Evolutionary conservation across 1,140 invertebrate species (phyloP), one percentile per base, ranked within the genome.

Genomic region (Drosophila serrata): DNA sequence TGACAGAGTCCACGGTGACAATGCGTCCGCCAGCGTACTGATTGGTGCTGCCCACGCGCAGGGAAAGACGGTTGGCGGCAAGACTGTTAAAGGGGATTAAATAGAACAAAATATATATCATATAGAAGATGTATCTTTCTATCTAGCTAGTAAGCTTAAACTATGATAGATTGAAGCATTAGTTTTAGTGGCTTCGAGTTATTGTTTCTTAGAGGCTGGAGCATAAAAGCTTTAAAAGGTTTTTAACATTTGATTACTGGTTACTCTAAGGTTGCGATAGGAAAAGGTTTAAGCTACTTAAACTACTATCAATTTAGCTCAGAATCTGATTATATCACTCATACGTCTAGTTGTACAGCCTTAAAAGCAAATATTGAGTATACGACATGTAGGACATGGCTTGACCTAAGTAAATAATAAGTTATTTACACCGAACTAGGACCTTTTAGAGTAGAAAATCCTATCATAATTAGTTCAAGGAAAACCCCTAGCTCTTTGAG

Each of bases 41-140:
- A 64, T 92, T 92, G 31, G 81, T 75, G 56, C 91, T 92, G 43
- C 91, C 91, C 31, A 91, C 88, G n/a, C 91, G 91, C 8, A 39
- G 49, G 1, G 85, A 60, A 2, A 92, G 15, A 24, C 85, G 82
- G 24, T 35, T 79, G 9, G 17, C 8, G 8, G 58, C 75, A 27
- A 90, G 37, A 6, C 64, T 91, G 19, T n/a, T 11, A 12, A 29
- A 3, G 15, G 35, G 42, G n/a, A 7, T 56, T 29, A 17, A 6
- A 6, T 33, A 33, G 11, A 33, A 12, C 22, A 1, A 1, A 1
- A 24, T 15, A 19, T 13, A 11, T 15, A 24, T 24, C 8, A 5
- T 0, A 12, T 8, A 11, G n/a, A 3, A 22, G 4, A 19, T 51
- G 22, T 33, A 22, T 1, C 0, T 2, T 13, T 7, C 1, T 6